A percentile compares a stretch with the other conserved stretches of the same genome.
phyloP scores from a whole-genome alignment of 2,113 vertebrate genomes.

The Neofelis nebulosa region DNA sequence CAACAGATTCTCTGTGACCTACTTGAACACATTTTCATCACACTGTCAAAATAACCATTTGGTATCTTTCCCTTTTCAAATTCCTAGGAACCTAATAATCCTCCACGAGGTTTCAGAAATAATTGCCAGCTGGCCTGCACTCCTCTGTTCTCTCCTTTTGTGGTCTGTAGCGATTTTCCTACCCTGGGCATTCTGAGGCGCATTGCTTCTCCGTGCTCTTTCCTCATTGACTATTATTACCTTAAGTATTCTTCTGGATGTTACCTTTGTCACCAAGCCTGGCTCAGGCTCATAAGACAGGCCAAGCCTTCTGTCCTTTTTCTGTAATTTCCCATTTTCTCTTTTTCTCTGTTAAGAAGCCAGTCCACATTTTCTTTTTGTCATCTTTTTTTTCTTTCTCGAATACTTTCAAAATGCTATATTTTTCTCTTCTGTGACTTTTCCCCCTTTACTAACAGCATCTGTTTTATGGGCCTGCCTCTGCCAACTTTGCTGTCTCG shows the following conservation, averaged over 20 bases:
- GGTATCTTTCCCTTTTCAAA: constrained; percentile 28
- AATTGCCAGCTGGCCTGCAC: not conserved
- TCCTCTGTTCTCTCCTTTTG: constrained; percentile 23
- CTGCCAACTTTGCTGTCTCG: constrained; percentile 28
- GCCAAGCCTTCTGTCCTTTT: constrained; percentile 59
- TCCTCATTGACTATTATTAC: constrained; percentile 60
- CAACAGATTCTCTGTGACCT: not conserved
- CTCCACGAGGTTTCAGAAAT: constrained; percentile 41
- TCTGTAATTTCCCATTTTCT: constrained; percentile 67
- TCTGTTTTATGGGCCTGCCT: not conserved
- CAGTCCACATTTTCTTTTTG: constrained; percentile 14
- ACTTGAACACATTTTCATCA: constrained; percentile 43
- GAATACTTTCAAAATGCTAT: constrained; percentile 13
- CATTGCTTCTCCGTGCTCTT: not conserved
- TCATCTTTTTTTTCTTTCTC: constrained; percentile 53
- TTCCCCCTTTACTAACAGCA: not conserved
- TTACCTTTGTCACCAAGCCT: constrained; percentile 64
- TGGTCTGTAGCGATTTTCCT: not conserved
- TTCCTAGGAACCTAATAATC: not conserved
- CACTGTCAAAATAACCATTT: constrained; percentile 40
- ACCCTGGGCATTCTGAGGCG: not conserved
- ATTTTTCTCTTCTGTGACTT: constrained; percentile 20
- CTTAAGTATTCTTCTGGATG: constrained; percentile 63
- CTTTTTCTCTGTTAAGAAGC: constrained; percentile 46
- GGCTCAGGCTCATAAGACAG: not conserved